phyloP scores from a whole-genome alignment of 2,888 invertebrate species.

The Matsumyia berberina region DNA sequence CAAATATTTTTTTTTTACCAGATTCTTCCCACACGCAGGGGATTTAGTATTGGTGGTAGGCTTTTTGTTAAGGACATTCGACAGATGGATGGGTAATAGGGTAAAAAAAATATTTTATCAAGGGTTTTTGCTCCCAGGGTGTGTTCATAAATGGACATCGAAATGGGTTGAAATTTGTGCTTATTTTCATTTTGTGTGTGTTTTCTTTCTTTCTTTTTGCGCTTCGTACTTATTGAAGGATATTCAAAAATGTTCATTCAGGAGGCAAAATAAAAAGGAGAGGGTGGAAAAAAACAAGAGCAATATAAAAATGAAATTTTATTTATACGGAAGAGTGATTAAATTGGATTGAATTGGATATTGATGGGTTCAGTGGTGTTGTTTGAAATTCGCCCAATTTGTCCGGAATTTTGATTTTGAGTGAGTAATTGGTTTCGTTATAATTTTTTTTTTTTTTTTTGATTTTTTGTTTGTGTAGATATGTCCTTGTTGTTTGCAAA shows the following conservation, averaged over 20 bases:
- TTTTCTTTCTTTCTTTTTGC: constrained; percentile 23
- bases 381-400: constrained; percentile 62
- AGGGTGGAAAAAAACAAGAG: constrained; percentile 44
- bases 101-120: constrained; percentile 30
- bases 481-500: background rate
- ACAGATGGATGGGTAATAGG: constrained; percentile 56
- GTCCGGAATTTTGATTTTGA: constrained; percentile 53
- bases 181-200: constrained; percentile 59
- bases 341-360: constrained; percentile 71
- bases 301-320: constrained; percentile 59
- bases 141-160: constrained; percentile 53
- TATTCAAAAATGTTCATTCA: constrained; percentile 61
- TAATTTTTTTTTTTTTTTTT: background rate
- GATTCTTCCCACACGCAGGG: background rate
- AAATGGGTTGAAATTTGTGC: constrained; percentile 57
- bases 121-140: constrained; percentile 46
- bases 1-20: constrained; percentile 46
- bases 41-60: constrained; percentile 34
- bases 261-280: constrained; percentile 26
- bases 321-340: constrained; percentile 56
- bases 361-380: constrained; percentile 66
- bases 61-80: constrained; percentile 52
- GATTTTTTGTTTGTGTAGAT: background rate
- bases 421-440: constrained; percentile 35
- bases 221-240: constrained; percentile 34